Evolutionary conservation across 2,113 vertebrate species (phyloP), one percentile per base, ranked within the genome.

Genomic region (Gnathonemus echidnorhynchus): DNA sequence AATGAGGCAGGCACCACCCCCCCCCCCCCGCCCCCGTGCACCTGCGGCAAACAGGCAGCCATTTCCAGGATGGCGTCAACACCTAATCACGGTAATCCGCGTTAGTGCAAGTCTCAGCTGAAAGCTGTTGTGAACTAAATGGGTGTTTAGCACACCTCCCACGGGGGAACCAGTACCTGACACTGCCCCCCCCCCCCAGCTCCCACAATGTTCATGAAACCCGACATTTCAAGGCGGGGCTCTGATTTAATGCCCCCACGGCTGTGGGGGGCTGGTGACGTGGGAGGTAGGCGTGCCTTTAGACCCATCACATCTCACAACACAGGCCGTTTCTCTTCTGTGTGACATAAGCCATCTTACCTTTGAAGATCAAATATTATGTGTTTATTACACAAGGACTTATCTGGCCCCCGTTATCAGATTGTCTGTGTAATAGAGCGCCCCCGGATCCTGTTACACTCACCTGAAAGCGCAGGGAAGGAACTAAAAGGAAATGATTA

Each of bases 401-500:
- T 96, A 95, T 95, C 93, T 94, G 90, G 88, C 80, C 70, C 89
- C 91, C 92, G 92, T 94, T 96, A 95, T 95, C 95, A 94, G 95
- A 95, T 95, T 92, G 91, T 94, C 93, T 94, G 94, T 96, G 95
- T 96, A 96, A 96, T 92, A 89, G 94, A 96, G 94, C 95, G 93
- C 93, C 93, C 91, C 92, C 90, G 93, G 94, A 94, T 96, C 94
- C 92, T 93, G 93, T 96, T 96, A 96, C 95, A 94, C 93, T 93
- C 91, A 91, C 94, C 94, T 96, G 94, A 95, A 95, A 95, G 95
- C 94, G 93, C 90, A 90, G 91, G 94, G 94, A 95, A 92, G 93
- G 95, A 94, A 95, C 94, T 95, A 94, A 95, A 95, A 95, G 94
- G 94, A 96, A 95, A 95, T 95, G 94, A 95, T 96, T 95, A 96